Evolutionary conservation across 2,888 invertebrate species (phyloP), one percentile per base, ranked within the genome.

Genomic region (Drosophila mimica): DNA sequence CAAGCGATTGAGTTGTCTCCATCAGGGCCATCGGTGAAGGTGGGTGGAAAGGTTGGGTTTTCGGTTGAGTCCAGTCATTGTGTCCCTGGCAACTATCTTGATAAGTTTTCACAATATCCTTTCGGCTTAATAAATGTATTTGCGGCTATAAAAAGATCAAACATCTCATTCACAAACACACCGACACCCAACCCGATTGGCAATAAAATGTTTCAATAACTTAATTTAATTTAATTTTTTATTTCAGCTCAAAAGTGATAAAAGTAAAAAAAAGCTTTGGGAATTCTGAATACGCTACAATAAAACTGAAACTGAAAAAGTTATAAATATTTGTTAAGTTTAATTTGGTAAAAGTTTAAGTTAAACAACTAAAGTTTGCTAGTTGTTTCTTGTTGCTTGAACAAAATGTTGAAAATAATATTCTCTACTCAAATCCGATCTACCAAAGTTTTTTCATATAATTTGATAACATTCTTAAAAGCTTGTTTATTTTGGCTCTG

Each of bases 141-240:
- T 40, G 67, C 46, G 60, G 64, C 70, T 51, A 73, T 76, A 64
- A 69, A 66, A 72, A 59, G 63, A 57, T 59, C 66, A 79, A 81
- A 73, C 74, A 87, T 79, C 71, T 73, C 61, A 72, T 65, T 73
- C 57, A 68, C 66, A 72, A 63, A 43, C 54, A 66, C 33, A 9
- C 46, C 33, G 38, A 54, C 38, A 38, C n/a, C 25, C 36, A 54
- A n/a, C 7, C 28, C 8, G 1, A 17, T 20, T 53, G 66, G 51
- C 63, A 70, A 81, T 88, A 76, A 86, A 86, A 90, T 82, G 71
- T 73, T 64, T 72, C 82, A 79, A 81, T 86, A 82, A 86, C 83
- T 88, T 73, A 81, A 90, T 83, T 88, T 76, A 74, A 84, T 84
- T 80, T 64, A 65, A 76, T 77, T 81, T 75, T 62, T 72, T 62